phyloP scores from a whole-genome alignment of 2,888 invertebrate species.

The Chrysolina oricalcia region DNA sequence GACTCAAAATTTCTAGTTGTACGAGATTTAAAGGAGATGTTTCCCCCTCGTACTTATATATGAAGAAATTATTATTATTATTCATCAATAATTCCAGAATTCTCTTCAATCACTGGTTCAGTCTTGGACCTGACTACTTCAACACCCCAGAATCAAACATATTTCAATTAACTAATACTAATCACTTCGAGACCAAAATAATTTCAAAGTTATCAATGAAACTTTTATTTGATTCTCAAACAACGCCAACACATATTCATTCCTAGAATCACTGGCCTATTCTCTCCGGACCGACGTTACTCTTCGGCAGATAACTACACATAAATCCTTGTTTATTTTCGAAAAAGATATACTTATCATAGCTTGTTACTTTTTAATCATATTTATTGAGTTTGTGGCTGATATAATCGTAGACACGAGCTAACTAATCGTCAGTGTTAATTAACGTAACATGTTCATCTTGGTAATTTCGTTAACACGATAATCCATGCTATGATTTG shows the following conservation, averaged over 20 bases:
- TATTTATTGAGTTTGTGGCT: slow-evolving; percentile 4
- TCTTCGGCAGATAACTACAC: neutral
- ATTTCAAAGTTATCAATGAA: neutral
- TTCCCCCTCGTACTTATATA: no score
- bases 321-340: slow-evolving; percentile 11
- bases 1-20: no score
- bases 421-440: slow-evolving; percentile 14
- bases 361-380: slow-evolving; percentile 19
- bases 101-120: no score
- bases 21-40: no score
- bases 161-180: no score
- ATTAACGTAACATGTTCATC: neutral
- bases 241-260: no score
- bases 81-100: no score
- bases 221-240: neutral
- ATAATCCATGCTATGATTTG: slow-evolving; percentile 21
- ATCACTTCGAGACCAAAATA: no score
- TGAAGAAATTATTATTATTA: no score
- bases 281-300: neutral
- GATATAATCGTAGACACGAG: slow-evolving; percentile 19
- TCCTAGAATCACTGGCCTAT: neutral
- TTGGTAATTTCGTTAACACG: neutral
- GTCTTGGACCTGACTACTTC: no score
- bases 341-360: slow-evolving; percentile 13
- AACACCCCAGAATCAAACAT: no score